Evolutionary conservation across 2,113 vertebrate genomes (phyloP), one percentile per base, ranked within the genome.

Genomic region (Micronisus gabar): DNA sequence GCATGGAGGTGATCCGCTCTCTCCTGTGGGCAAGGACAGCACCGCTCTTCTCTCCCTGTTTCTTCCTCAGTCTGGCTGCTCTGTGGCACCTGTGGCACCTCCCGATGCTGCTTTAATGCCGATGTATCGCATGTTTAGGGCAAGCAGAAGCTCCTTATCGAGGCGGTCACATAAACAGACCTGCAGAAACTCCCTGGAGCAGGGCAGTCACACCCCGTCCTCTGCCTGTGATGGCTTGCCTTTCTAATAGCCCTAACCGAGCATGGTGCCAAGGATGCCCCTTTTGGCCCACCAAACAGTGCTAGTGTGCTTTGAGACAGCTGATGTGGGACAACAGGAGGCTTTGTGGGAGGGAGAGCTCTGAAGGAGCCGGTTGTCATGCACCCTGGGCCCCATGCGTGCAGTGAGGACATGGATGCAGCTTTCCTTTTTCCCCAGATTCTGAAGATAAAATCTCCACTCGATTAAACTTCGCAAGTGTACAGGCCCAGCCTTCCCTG

Each of bases 331-430:
- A 10, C 0, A 6, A 27, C 34, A 8, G 56, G 52, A 53, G 71
- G 40, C 26, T 71, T 59, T 47, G n/a, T 27, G 50, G 40, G 40
- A 38, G 45, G 13, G 18, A 27, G 41, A 58, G 61, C 38, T 47
- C 48, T 29, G 36, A 22, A 80, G 62, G 41, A 84, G 52, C 30
- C 0, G 4, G 30, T 21, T 4, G 4, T 26, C 1, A 1, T 13
- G 21, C 12, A 3, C 34, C 48, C 30, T 0, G 1, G 22, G 19
- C 56, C 26, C 67, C 1, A 2, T 9, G 41, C 0, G 0, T 7
- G 30, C 0, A 1, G 40, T 10, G 47, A 71, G 52, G 68, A 11
- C 9, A 7, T 1, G 58, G 88, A n/a, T 14, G 34, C 74, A 81
- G 73, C 67, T 75, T 88, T 71, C 29, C 58, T 62, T 59, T 40